A percentile compares a stretch with the other conserved stretches of the same genome.
These are phyloP conservation scores for Heliconius eleuchia DNA, from an alignment of 1,140 invertebrate genomes.

Conservation along the genomic window DNA sequence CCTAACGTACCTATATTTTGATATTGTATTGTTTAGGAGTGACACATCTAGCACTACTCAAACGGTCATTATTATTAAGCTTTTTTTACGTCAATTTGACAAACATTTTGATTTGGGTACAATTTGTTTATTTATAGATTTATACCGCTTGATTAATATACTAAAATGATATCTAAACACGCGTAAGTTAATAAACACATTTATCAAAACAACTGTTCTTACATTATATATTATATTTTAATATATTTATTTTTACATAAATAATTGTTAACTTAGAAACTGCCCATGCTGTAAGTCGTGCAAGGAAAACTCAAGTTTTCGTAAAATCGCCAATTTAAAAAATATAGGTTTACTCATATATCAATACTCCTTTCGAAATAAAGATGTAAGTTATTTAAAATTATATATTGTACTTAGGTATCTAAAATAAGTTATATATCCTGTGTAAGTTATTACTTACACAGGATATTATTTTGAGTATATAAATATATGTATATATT, in stretches of 20 bases:
- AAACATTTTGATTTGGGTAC: slow-evolving; percentile 3
- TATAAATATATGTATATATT: not conserved
- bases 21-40: not conserved
- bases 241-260: not conserved
- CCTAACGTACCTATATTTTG: not conserved
- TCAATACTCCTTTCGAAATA: slow-evolving; percentile 24
- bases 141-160: not conserved
- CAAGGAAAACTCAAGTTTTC: slow-evolving; percentile 38
- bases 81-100: slow-evolving; percentile 12
- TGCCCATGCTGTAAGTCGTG: slow-evolving; percentile 41
- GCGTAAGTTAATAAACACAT: not conserved
- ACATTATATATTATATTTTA: not conserved
- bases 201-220: not conserved
- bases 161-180: not conserved
- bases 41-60: not conserved
- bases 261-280: not conserved
- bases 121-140: slow-evolving; percentile 11
- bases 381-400: slow-evolving; percentile 32
- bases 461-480: too few species aligned
- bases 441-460: too few species aligned
- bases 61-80: not conserved
- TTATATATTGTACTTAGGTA: not conserved
- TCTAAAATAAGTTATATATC: not conserved
- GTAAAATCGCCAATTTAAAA: slow-evolving; percentile 42
- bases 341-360: slow-evolving; percentile 46